Conservation (phyloP, 2,113 vertebrate genomes). For the Elephantulus edwardii region DNA sequence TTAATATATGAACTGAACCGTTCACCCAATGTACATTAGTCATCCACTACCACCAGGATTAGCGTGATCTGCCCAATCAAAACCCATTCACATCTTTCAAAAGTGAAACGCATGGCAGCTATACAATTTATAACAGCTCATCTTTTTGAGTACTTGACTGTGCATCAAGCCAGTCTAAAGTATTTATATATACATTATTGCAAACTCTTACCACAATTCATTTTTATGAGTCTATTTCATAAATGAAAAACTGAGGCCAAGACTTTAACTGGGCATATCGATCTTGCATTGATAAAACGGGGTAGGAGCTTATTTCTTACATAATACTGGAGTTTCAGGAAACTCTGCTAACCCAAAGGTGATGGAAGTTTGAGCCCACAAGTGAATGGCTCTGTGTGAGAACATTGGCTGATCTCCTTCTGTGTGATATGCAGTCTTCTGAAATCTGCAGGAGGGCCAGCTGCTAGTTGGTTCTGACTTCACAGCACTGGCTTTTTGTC, state of each 20-base stretch:
- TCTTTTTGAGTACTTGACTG: background rate
- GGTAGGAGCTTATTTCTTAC: background rate
- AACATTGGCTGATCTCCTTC: too few relatives aligned
- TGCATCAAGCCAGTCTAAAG: background rate
- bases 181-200: background rate
- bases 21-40: background rate
- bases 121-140: background rate
- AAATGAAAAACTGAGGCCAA: background rate
- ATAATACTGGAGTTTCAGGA: background rate
- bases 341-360: too few relatives aligned
- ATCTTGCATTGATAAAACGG: background rate
- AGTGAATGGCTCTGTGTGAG: too few relatives aligned
- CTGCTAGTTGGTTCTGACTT: too few relatives aligned
- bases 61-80: background rate
- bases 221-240: background rate
- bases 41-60: background rate
- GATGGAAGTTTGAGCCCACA: too few relatives aligned
- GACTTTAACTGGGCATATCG: background rate
- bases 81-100: background rate
- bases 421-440: too few relatives aligned
- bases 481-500: too few relatives aligned
- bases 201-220: background rate
- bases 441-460: too few relatives aligned
- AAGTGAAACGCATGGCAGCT: background rate
- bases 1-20: background rate